Evolutionary conservation across 2,888 invertebrate genomes (phyloP), one percentile per base, ranked within the genome.

Genomic region (Ophion obscuratus): DNA sequence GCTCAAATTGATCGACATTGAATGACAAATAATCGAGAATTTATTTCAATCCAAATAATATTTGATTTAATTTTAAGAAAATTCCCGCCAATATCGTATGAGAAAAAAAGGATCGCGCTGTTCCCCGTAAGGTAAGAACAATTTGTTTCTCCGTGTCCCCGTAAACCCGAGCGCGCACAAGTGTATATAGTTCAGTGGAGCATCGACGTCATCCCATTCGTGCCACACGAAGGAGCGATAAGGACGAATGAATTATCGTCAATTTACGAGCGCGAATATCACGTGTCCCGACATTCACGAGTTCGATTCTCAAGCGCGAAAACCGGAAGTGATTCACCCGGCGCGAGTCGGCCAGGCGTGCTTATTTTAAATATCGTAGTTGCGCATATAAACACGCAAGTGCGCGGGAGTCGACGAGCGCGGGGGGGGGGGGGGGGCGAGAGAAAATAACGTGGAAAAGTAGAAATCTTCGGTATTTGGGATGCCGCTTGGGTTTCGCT

Each of bases 251-350:
- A 44, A 76, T 62, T 67, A 74, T 68, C 61, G 73, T 73, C 61
- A 59, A 20, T 73, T 73, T 61, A 61, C 59, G 20, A 73, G 31
- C 67, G 47, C 61, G 74, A 78, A 27, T 53, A 68, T 62, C 17
- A 61, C 57, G 61, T 78, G 27, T 17, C 31, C 17, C 20, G 66
- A n/a, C 47, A 64, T 17, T 20, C 20, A 17, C 17, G 64, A 40
- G 66, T 75, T 73, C 20, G 61, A 31, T 40, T 70, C 47, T 66
- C 59, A 47, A 36, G 27, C 64, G 24, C 27, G 14, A 24, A 47
- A 47, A 81, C 75, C 81, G 81, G 77, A 84, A 81, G 62, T 84
- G 77, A 84, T 74, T 81, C 73, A 74, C 75, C 64, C 36, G 7
- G n/a, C 57, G 20, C 68, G 20, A 62, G 62, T 14, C 64, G 79